These are phyloP conservation scores for Acipenser ruthenus DNA, from an alignment of 2,797 vertebrate genomes.

Conservation along the genomic window DNA sequence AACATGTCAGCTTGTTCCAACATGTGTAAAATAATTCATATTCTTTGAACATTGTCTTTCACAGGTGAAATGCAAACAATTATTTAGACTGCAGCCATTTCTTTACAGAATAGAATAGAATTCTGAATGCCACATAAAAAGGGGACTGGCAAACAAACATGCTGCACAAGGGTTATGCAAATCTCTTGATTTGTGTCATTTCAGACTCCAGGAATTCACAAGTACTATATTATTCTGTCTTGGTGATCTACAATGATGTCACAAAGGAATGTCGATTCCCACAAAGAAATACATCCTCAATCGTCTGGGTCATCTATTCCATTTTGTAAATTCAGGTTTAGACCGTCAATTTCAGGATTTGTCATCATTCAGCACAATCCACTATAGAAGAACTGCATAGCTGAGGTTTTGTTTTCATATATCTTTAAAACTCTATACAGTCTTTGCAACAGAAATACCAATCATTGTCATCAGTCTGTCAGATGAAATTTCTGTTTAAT, in stretches of 20 bases:
- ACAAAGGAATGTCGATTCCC: background rate
- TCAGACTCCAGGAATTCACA: too few relatives aligned
- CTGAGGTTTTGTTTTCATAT: background rate
- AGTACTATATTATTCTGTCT: background rate
- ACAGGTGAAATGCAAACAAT: too few relatives aligned
- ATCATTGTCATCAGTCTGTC: background rate
- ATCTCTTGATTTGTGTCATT: background rate
- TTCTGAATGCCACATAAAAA: background rate
- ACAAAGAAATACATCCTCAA: background rate
- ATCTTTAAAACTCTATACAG: background rate
- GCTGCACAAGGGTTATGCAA: background rate
- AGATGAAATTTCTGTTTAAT: background rate
- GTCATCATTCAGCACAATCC: background rate
- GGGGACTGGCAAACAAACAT: background rate
- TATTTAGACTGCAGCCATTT: conserved; percentile 16
- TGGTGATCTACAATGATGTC: background rate
- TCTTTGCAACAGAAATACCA: background rate
- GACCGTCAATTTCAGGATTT: background rate
- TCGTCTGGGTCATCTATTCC: background rate
- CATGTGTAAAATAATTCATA: too few relatives aligned
- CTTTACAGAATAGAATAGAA: background rate
- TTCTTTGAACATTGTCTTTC: too few relatives aligned
- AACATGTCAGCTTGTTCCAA: too few relatives aligned
- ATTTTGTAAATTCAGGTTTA: background rate
- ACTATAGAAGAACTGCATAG: background rate